Base-by-base conservation (phyloP, 1,140 invertebrate genomes). In the Probaryconus sp. region DNA sequence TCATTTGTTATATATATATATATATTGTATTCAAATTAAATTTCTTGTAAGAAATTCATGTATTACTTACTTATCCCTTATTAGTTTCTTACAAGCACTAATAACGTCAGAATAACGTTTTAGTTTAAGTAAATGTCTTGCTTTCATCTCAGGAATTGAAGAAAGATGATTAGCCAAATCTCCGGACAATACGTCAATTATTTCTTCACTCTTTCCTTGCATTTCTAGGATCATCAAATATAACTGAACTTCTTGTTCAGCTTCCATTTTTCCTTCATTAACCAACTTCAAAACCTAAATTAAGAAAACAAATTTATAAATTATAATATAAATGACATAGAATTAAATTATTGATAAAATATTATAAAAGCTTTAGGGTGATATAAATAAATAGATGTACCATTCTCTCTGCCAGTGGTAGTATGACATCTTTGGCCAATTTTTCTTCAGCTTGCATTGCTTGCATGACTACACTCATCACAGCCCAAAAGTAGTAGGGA, bases 401-500 rank as follows among this genome's bases (percentile, higher is more conserved):
- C 93, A 94, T 94, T 81, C 92, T 88, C 80, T 94, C 95, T n/a
- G 97, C 97, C 40, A 98, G 88, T 9, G 94, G 91, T 26, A 98
- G 89, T 17, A 85, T 86, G 21, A 88, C 71, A 70, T 75, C 76
- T 72, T 86, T 85, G 1, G 87, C 84, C 50, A 87, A 51, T 28
- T 86, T 85, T 2, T 82, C 80, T 13, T 88, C 83, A 2, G 82
- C 80, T 51, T 81, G 80, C 60, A 83, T 78, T 63, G 95, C 95
- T 90, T 98, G 96, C 90, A 98, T 93, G 10, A 98, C 93, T 81
- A 97, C 92, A 84, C 96, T 98, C 94, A 98, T 98, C 9, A 98
- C 93, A 55, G 94, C 94, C 98, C 97, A 99, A 85, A 98, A 98
- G 83, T 97, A 98, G 86, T 99, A 99, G 0, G 96, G 97, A 85